Evolutionary conservation across 2,797 vertebrate genomes (phyloP).

Genomic region (Remorina albescens): DNA sequence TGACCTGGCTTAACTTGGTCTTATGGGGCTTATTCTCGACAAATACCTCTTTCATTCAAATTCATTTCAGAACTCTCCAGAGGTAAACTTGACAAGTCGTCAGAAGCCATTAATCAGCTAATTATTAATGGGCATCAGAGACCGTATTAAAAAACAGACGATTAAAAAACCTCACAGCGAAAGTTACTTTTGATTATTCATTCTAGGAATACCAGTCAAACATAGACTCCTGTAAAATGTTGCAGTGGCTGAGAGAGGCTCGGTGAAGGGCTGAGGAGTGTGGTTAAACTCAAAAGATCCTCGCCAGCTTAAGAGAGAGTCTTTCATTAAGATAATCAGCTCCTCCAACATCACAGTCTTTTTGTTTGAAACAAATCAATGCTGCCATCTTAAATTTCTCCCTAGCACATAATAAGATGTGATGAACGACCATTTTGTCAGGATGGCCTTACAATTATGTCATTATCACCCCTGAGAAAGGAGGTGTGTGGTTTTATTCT

Average conservation of each 20-base stretch:
- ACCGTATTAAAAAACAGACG: conserved; percentile 56
- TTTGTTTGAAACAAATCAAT: conserved; percentile 66
- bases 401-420: conserved; percentile 53
- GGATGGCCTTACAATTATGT: conserved; percentile 77
- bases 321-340: conserved; percentile 80
- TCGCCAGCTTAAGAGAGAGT: conserved; percentile 58
- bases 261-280: conserved; percentile 61
- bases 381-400: conserved; percentile 68
- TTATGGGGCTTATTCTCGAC: conserved; percentile 36
- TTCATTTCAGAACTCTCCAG: conserved; percentile 68
- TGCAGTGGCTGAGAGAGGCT: conserved; percentile 39
- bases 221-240: conserved; percentile 30
- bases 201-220: conserved; percentile 43
- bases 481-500: conserved; percentile 44
- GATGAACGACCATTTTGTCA: conserved; percentile 73
- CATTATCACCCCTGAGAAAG: conserved; percentile 73
- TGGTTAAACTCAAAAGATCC: conserved; percentile 67
- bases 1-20: background rate
- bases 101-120: conserved; percentile 76
- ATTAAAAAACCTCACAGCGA: conserved; percentile 55
- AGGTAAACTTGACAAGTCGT: conserved; percentile 72
- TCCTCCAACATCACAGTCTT: conserved; percentile 61
- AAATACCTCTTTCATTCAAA: conserved; percentile 63
- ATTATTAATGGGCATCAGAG: conserved; percentile 64
- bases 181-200: conserved; percentile 56